phyloP scores from a whole-genome alignment of 2,888 invertebrate genomes.

The Rapana venosa region DNA sequence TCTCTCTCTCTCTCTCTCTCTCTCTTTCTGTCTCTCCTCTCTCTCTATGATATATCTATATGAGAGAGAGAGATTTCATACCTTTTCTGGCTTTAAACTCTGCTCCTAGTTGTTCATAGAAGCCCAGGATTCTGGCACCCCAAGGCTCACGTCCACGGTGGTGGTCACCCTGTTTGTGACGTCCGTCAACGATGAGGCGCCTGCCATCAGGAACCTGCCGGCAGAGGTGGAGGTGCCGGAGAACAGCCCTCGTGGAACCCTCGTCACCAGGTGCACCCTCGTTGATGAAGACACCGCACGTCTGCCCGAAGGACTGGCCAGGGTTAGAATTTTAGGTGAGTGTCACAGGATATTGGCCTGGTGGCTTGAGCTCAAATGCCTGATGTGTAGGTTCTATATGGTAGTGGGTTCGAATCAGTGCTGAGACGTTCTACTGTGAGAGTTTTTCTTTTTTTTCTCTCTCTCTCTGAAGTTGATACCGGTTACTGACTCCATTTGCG shows the following conservation, averaged over 20 bases:
- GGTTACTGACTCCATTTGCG: too few relatives aligned
- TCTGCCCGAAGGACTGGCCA: conserved; percentile 15
- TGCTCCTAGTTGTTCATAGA: background rate
- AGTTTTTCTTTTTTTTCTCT: background rate
- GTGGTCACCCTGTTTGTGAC: conserved; percentile 9
- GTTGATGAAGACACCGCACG: conserved; percentile 18
- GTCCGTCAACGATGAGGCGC: conserved; percentile 35
- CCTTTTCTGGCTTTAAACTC: background rate
- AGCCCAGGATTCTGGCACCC: background rate
- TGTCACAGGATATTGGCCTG: background rate
- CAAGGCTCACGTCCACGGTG: background rate
- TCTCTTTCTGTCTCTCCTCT: background rate
- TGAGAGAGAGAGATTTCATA: background rate
- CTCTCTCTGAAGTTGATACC: background rate
- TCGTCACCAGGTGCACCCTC: background rate
- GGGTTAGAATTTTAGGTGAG: conserved; percentile 25
- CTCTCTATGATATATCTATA: too few relatives aligned
- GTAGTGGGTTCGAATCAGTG: background rate
- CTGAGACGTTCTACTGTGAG: background rate
- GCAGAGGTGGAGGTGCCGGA: background rate
- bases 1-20: background rate
- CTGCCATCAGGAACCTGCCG: background rate
- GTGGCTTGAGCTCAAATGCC: background rate
- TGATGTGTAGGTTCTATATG: background rate
- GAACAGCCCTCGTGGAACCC: background rate